Base-by-base conservation (phyloP, 2,888 invertebrate genomes). In the Gymnosoma rotundatum region DNA sequence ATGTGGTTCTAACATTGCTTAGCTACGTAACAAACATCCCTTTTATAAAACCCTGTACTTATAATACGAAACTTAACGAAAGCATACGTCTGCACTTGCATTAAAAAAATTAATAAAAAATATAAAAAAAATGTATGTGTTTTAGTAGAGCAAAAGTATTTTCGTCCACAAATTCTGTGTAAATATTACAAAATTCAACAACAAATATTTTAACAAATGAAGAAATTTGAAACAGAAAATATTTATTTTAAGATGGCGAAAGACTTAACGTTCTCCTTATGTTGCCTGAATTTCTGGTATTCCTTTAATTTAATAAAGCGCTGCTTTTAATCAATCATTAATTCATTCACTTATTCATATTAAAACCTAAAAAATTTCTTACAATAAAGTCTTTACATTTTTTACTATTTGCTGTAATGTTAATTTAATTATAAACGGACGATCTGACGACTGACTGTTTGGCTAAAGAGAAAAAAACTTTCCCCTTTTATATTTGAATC, bases 341-440 rank as follows among this genome's bases (percentile, higher is more conserved):
- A 45, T 45, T 14, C n/a, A 4, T 48, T 48, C 42, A 42, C 10
- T n/a, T 16, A 48, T n/a, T 48, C 16, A n/a, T 48, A 48, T 6
- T 14, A 48, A 48, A 25, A 56, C 16, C 16, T 52, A 14, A 52
- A 52, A 50, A n/a, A 18, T 36, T 38, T 52, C 16, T 67, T 36
- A 2, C 48, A 64, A 25, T 54, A 25, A 50, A n/a, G 0, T 5
- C 36, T 20, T 12, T 52, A 36, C 48, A 48, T 45, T 48, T 64
- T 45, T 66, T 50, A 25, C 42, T 42, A 10, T 38, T 36, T 18
- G 60, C 18, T 76, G 67, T 52, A 67, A 50, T 60, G 25, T 18
- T 73, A 78, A 73, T 78, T 78, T 56, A 83, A 83, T 72, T 73
- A 73, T 32, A 73, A 75, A 75, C 25, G 45, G 64, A 54, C 20